Percentiles rank a stretch among this genome's conserved stretches.
phyloP scores from a whole-genome alignment of 2,797 vertebrate species.

The Gorsachius magnificus region DNA sequence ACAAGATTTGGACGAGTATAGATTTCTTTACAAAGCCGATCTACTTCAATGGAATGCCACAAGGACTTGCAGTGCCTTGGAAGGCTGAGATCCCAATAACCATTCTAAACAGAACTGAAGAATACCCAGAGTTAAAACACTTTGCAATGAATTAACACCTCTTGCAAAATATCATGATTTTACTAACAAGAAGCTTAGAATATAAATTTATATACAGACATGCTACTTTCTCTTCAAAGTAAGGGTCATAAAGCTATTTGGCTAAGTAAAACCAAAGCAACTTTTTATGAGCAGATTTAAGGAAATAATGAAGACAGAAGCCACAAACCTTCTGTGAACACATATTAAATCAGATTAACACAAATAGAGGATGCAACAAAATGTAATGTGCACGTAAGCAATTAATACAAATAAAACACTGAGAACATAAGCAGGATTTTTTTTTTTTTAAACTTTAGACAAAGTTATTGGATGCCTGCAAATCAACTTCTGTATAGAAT shows the following conservation, averaged over 20 bases:
- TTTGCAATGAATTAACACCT: neutral
- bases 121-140: neutral
- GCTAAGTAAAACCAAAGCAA: conserved; percentile 6
- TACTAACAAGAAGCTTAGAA: neutral
- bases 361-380: neutral
- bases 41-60: neutral
- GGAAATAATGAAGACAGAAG: conserved; percentile 17
- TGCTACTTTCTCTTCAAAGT: neutral
- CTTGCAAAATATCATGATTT: neutral
- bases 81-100: neutral
- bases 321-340: conserved; percentile 17
- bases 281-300: neutral
- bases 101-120: neutral
- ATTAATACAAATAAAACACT: neutral
- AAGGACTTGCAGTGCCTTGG: neutral
- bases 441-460: neutral
- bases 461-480: neutral
- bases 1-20: neutral
- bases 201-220: neutral
- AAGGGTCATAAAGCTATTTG: neutral
- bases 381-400: neutral
- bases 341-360: neutral
- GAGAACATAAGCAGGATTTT: neutral
- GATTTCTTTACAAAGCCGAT: neutral
- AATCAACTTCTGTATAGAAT: neutral